Evolutionary conservation across 2,113 vertebrate genomes (phyloP), one percentile per base, ranked within the genome.

Genomic region (Pipra filicauda): DNA sequence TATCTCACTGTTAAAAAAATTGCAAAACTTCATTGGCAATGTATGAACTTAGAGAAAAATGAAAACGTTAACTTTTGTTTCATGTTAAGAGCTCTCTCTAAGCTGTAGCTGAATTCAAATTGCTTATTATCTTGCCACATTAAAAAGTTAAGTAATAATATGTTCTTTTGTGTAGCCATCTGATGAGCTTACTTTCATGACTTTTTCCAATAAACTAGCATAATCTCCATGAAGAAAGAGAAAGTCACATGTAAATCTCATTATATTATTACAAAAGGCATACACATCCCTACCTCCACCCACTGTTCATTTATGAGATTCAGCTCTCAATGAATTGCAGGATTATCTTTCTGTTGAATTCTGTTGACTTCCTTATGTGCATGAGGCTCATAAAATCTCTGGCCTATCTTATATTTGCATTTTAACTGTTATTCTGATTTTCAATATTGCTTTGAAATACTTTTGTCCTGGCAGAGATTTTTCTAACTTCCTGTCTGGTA

Each of bases 91-190:
- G 23, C 26, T 76, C 44, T 83, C 12, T 72, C 30, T 88, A 44
- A 89, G 24, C 8, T 48, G 46, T 67, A 90, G 55, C 46, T 90
- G 64, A 85, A 91, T 86, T 91, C 85, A 83, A 72, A 80, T 92
- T 83, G 43, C 94, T 89, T 69, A 83, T 96, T 96, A 94, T 93
- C 88, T 90, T 91, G 72, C 59, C 85, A 94, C 75, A 44, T 91
- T 95, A 86, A 83, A 93, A 96, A 90, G 69, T 15, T 77, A 90
- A 85, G 90, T 94, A 95, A 91, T 94, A 91, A 93, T 73, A 93
- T 49, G 71, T 93, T 96, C 85, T 94, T 95, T 94, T 96, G 91
- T 93, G 52, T 66, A 88, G 37, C 51, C 64, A 79, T 91, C 30
- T 93, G 88, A 93, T 75, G 88, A 93, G 49, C 37, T 89, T 85